Evolutionary conservation across 1,140 invertebrate species (phyloP).

Genomic region (Drosophila ogumai): DNA sequence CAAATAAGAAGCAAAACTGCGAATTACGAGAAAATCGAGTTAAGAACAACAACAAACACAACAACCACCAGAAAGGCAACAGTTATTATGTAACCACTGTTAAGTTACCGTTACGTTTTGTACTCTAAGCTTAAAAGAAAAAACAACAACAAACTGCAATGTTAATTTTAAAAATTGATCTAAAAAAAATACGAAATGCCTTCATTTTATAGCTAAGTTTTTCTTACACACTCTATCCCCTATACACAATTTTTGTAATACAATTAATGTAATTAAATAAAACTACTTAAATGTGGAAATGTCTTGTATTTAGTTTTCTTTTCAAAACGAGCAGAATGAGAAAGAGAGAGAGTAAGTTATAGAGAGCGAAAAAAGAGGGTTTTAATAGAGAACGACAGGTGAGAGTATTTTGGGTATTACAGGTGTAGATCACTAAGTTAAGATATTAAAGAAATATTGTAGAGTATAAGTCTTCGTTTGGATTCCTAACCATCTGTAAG

Average conservation of each 20-base stretch:
- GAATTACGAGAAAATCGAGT: conserved; percentile 25
- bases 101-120: conserved; percentile 80
- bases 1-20: conserved; percentile 59
- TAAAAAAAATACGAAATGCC: conserved; percentile 50
- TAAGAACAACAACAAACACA: conserved; percentile 22
- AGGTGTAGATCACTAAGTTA: neutral
- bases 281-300: conserved; percentile 67
- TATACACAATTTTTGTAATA: conserved; percentile 60
- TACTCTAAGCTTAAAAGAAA: conserved; percentile 62
- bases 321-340: neutral
- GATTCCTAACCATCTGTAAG: too few relatives aligned
- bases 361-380: neutral
- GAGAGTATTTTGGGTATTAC: conserved; percentile 21
- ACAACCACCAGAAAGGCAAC: conserved; percentile 38
- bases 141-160: conserved; percentile 61
- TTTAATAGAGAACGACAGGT: conserved; percentile 30
- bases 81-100: conserved; percentile 75
- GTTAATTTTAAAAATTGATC: conserved; percentile 71
- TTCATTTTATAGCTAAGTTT: conserved; percentile 61
- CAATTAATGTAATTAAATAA: conserved; percentile 80
- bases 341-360: neutral
- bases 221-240: conserved; percentile 50
- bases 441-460: neutral
- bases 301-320: conserved; percentile 16
- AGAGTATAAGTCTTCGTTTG: too few relatives aligned